Conservation (phyloP, 2,113 vertebrate species). For the Sarotherodon lohbergeri region DNA sequence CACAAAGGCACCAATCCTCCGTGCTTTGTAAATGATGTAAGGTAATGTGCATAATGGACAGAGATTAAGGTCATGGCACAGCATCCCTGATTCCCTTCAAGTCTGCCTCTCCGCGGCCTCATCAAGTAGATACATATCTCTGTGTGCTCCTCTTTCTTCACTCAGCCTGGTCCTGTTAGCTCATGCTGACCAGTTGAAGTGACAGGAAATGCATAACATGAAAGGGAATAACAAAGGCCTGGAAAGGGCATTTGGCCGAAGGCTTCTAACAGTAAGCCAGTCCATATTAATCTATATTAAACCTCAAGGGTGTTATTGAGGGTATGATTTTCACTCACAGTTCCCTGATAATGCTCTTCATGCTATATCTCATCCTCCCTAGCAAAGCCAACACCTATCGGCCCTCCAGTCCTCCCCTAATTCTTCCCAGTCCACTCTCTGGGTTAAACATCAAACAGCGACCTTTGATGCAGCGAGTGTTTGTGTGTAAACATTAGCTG, state of each 20-base stretch:
- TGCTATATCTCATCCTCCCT: background rate
- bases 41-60: slow-evolving; percentile 38
- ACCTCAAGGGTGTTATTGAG: background rate
- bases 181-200: background rate
- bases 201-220: background rate
- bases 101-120: background rate
- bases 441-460: slow-evolving; percentile 55
- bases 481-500: slow-evolving; percentile 67
- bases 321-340: background rate
- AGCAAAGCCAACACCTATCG: background rate
- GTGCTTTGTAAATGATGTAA: slow-evolving; percentile 11
- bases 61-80: slow-evolving; percentile 54
- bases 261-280: background rate
- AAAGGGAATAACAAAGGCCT: background rate
- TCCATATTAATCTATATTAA: background rate
- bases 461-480: slow-evolving; percentile 64
- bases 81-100: slow-evolving; percentile 7
- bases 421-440: background rate
- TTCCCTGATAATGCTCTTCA: background rate
- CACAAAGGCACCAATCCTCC: background rate
- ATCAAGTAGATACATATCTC: background rate
- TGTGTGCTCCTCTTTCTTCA: background rate
- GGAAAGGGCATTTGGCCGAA: background rate
- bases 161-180: background rate
- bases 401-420: background rate